phyloP scores from a whole-genome alignment of 2,888 invertebrate species.

The Lochmaea capreae region DNA sequence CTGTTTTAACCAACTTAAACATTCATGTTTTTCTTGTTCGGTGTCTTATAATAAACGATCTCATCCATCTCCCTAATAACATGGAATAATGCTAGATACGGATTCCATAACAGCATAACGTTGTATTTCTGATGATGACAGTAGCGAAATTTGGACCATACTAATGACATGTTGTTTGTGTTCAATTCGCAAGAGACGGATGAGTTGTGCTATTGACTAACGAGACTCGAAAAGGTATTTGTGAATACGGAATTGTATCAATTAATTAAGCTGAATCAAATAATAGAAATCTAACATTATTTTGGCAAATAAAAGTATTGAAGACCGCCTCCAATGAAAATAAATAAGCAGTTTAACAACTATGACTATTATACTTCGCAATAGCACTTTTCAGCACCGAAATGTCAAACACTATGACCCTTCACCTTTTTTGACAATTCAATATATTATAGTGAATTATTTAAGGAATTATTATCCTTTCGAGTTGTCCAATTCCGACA shows the following conservation, averaged over 20 bases:
- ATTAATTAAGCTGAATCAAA: background rate
- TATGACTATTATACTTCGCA: no score
- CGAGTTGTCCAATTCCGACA: no score
- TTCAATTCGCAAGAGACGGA: background rate
- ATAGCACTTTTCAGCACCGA: no score
- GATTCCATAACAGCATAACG: constrained; percentile 1
- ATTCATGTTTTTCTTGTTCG: background rate
- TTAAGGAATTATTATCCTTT: no score
- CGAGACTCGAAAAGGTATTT: background rate
- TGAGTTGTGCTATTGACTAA: background rate
- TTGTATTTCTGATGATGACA: constrained; percentile 3
- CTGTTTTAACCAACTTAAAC: background rate
- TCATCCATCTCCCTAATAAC: background rate
- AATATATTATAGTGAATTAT: no score
- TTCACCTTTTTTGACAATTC: no score
- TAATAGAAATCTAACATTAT: no score
- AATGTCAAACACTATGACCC: no score
- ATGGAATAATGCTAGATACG: background rate
- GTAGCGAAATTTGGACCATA: background rate
- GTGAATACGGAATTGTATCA: background rate
- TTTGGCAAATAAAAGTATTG: no score
- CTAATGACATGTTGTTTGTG: background rate
- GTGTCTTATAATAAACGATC: constrained; percentile 16
- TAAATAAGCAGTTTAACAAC: no score
- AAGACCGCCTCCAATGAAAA: no score